Evolutionary conservation across 35 echinoderm and acorn worm genomes (phyloP).

Genomic region (Patiria miniata): DNA sequence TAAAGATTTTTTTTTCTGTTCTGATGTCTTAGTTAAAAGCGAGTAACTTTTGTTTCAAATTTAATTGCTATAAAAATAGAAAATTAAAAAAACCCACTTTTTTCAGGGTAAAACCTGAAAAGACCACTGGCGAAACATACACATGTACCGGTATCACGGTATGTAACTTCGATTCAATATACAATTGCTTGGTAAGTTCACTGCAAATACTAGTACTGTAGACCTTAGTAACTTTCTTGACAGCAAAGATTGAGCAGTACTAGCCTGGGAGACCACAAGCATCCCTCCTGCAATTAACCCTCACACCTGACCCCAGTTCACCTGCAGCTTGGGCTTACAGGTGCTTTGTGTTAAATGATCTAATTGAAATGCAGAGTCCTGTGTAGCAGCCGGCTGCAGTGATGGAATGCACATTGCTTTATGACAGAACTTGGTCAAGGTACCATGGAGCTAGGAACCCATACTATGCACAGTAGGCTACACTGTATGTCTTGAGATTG

Average conservation of each 20-base stretch:
- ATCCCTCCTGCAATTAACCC: not conserved
- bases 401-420: slow-evolving; percentile 6
- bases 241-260: not conserved
- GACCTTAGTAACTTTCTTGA: not conserved
- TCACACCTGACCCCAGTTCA: not conserved
- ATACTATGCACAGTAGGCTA: not conserved
- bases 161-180: not conserved
- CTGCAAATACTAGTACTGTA: not conserved
- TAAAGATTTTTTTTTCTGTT: too few species aligned
- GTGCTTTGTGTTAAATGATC: slow-evolving; percentile 18
- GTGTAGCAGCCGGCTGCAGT: not conserved
- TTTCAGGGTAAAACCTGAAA: too few species aligned
- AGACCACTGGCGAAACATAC: too few species aligned
- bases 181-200: not conserved
- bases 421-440: not conserved
- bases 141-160: too few species aligned
- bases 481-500: not conserved
- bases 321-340: not conserved
- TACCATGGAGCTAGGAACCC: not conserved
- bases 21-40: too few species aligned
- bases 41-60: too few species aligned
- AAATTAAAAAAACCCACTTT: too few species aligned
- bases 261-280: not conserved
- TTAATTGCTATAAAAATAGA: too few species aligned
- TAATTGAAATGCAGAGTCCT: slow-evolving; percentile 12